Conservation (phyloP, 2,113 vertebrate genomes). For the Carassius gibelio region DNA sequence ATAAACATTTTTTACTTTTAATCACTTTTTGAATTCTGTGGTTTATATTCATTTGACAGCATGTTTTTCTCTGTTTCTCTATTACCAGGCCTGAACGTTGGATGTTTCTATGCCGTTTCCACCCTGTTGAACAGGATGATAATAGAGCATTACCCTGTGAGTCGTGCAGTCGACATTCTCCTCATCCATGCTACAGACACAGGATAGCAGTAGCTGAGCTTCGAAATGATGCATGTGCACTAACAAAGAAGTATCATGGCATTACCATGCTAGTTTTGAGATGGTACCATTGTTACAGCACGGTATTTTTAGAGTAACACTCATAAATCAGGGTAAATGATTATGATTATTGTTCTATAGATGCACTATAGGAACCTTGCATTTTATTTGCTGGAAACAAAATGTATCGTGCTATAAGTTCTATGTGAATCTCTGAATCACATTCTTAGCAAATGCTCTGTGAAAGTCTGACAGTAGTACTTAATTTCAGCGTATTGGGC, state of each 20-base stretch:
- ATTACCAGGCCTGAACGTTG: constrained; percentile 87
- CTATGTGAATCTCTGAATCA: not conserved
- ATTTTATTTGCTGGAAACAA: not conserved
- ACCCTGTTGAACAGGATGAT: constrained; percentile 94
- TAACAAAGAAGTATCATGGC: not conserved
- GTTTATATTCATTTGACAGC: not conserved
- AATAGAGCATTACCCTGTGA: constrained; percentile 87
- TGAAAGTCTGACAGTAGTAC: not conserved
- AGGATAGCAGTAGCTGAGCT: not conserved
- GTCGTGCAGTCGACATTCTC: constrained; percentile 59
- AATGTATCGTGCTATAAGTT: not conserved
- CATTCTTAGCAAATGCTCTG: not conserved
- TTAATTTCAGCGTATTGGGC: too few species aligned
- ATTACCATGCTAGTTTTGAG: not conserved
- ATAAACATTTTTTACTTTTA: too few species aligned
- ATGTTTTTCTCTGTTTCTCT: constrained; percentile 47
- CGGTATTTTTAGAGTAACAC: not conserved
- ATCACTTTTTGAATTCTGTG: not conserved
- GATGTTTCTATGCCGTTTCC: constrained; percentile 91
- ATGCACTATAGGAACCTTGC: not conserved
- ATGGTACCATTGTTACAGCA: not conserved
- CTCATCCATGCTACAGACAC: not conserved
- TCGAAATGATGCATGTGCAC: not conserved
- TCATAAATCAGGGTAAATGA: not conserved
- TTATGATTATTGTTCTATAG: not conserved